Evolutionary conservation across 2,797 vertebrate species (phyloP).

Genomic region (Basileuterus tristriatus): DNA sequence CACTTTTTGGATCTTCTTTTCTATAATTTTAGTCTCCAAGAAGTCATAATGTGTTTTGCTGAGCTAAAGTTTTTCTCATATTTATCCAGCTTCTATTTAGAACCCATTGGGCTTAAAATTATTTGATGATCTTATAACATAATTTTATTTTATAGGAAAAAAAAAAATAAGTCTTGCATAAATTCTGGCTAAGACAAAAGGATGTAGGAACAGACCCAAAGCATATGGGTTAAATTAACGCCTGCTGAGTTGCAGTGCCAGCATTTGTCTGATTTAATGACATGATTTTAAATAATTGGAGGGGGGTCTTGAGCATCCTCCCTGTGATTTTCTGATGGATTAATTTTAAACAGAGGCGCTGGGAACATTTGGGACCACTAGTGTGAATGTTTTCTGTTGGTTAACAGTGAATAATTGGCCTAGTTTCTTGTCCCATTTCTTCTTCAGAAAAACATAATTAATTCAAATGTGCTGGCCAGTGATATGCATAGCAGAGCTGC

Average conservation of each 20-base stretch:
- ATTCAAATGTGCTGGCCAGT: constrained; percentile 7
- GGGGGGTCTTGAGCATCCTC: constrained; percentile 44
- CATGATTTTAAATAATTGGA: constrained; percentile 60
- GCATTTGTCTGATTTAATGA: constrained; percentile 63
- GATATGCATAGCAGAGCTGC: background rate
- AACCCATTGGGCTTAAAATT: background rate
- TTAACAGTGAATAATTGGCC: constrained; percentile 61
- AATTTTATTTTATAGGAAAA: constrained; percentile 22
- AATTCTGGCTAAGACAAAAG: constrained; percentile 51
- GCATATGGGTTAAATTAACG: constrained; percentile 66
- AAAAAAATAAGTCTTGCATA: background rate
- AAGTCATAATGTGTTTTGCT: background rate
- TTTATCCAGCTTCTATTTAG: constrained; percentile 19
- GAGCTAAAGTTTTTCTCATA: background rate
- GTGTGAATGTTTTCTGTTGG: constrained; percentile 34
- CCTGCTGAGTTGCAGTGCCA: constrained; percentile 62
- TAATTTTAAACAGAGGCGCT: constrained; percentile 52
- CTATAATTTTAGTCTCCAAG: background rate
- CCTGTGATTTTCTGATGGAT: constrained; percentile 53
- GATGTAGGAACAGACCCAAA: constrained; percentile 57
- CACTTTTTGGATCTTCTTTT: background rate
- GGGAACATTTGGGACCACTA: constrained; percentile 48
- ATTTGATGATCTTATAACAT: background rate
- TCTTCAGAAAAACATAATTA: constrained; percentile 33
- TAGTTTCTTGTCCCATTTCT: constrained; percentile 53